Conservation (phyloP, 2,888 invertebrate genomes). For the Eurois occulta region DNA sequence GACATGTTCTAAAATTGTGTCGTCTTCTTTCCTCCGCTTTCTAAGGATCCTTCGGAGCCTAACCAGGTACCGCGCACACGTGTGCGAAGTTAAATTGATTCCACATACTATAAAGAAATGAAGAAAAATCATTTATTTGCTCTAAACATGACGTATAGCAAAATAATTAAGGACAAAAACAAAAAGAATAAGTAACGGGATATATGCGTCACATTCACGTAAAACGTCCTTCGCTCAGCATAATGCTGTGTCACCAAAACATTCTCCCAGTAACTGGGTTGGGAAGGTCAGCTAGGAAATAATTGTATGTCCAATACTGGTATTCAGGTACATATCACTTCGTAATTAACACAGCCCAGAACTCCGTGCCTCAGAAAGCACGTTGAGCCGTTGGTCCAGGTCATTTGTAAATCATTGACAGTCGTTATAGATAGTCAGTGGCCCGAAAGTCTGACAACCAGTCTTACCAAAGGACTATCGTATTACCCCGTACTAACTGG, state of each 20-base stretch:
- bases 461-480: too few species aligned
- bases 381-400: too few species aligned
- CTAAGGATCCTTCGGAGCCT: slow-evolving; percentile 87
- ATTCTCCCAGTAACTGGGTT: too few species aligned
- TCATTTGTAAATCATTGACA: too few species aligned
- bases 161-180: not conserved
- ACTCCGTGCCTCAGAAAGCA: too few species aligned
- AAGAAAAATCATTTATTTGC: not conserved
- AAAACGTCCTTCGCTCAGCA: too few species aligned
- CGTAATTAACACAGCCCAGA: too few species aligned
- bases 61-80: slow-evolving; percentile 82
- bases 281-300: not conserved
- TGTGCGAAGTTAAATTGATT: slow-evolving; percentile 37
- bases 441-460: too few species aligned
- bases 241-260: too few species aligned
- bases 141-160: not conserved
- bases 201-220: too few species aligned
- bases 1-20: slow-evolving; percentile 71
- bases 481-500: too few species aligned
- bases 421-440: too few species aligned
- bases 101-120: not conserved
- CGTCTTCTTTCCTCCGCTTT: slow-evolving; percentile 81
- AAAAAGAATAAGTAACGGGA: not conserved
- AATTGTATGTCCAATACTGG: not conserved
- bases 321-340: not conserved